Conservation (phyloP, 2,797 vertebrate genomes). For the Typhlichthys subterraneus region DNA sequence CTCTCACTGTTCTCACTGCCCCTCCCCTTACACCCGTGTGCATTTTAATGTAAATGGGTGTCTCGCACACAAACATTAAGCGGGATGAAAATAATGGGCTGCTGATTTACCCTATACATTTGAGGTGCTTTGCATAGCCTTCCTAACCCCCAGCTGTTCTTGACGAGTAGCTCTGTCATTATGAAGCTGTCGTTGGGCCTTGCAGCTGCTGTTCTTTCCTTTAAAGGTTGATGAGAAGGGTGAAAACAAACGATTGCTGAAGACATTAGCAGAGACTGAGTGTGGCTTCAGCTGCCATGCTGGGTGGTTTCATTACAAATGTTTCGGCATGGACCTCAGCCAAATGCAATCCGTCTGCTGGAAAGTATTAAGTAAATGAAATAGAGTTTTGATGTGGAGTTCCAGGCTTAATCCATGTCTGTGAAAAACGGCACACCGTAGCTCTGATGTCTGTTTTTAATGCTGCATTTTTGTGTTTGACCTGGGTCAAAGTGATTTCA, state of each 20-base stretch:
- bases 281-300: slow-evolving; percentile 9
- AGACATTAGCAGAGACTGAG: slow-evolving; percentile 17
- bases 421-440: slow-evolving; percentile 19
- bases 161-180: neutral
- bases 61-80: too few species aligned
- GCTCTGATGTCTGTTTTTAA: slow-evolving; percentile 45
- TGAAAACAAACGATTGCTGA: neutral
- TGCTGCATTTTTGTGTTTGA: slow-evolving; percentile 51
- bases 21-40: too few species aligned
- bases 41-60: too few species aligned
- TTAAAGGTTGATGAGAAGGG: slow-evolving; percentile 17
- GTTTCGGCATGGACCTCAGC: slow-evolving; percentile 32
- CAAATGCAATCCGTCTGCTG: slow-evolving; percentile 49
- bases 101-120: too few species aligned
- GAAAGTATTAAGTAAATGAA: neutral
- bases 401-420: slow-evolving; percentile 41
- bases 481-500: slow-evolving; percentile 52
- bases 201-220: slow-evolving; percentile 11
- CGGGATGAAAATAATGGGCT: too few species aligned
- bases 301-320: slow-evolving; percentile 36
- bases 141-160: neutral
- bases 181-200: neutral
- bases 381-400: slow-evolving; percentile 52
- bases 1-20: neutral
- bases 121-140: too few species aligned